These are phyloP conservation scores for Ylistrum balloti DNA, from an alignment of 1,140 invertebrate genomes.

Conservation along the genomic window DNA sequence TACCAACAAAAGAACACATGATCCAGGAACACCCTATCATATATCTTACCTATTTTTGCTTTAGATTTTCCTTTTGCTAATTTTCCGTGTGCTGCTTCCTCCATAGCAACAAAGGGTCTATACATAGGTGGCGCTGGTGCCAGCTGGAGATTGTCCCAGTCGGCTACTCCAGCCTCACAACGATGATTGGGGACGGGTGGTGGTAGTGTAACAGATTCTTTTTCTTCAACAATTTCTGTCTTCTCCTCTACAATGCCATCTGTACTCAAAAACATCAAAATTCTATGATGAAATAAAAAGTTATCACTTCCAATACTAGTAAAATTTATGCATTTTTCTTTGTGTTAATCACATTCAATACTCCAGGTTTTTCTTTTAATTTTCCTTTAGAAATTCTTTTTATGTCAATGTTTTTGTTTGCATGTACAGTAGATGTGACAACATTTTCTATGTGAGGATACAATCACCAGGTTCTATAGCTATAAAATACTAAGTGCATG, in stretches of 20 bases:
- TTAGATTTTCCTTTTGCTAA: conserved; percentile 42
- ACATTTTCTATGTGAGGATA: neutral
- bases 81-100: conserved; percentile 63
- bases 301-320: too few species aligned
- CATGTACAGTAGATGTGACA: too few species aligned
- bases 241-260: neutral
- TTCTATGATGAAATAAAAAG: too few species aligned
- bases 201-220: conserved; percentile 67
- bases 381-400: too few species aligned
- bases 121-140: conserved; percentile 80
- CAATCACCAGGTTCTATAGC: neutral
- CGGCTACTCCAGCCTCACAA: conserved; percentile 69
- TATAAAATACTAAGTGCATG: neutral
- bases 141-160: conserved; percentile 72
- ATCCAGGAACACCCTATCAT: neutral
- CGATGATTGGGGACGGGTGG: conserved; percentile 70
- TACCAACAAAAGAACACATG: neutral
- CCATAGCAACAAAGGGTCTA: conserved; percentile 74
- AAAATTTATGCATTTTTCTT: too few species aligned
- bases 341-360: too few species aligned
- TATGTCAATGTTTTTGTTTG: too few species aligned
- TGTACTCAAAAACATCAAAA: neutral
- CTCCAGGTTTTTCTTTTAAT: too few species aligned
- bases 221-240: conserved; percentile 42
- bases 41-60: conserved; percentile 29